phyloP scores from a whole-genome alignment of 2,888 invertebrate species.

The Epinotia brunnichana region DNA sequence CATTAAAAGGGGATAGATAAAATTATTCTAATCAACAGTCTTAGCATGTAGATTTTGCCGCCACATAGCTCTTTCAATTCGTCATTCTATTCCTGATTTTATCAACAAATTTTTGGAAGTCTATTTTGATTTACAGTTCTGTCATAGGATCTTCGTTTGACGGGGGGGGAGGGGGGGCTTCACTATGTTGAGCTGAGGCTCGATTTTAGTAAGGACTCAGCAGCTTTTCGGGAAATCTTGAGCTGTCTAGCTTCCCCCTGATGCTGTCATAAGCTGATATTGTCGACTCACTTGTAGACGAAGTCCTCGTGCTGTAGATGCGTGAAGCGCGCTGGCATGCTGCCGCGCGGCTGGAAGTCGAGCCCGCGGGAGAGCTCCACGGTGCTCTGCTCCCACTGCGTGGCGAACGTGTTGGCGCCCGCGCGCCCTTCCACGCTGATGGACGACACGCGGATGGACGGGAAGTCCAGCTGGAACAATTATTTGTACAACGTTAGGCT shows the following conservation, averaged over 20 bases:
- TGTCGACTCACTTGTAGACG: slow-evolving; percentile 78
- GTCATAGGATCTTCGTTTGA: too few species aligned
- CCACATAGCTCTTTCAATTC: too few species aligned
- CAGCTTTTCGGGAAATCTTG: neutral
- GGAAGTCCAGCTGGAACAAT: slow-evolving; percentile 83
- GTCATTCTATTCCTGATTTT: too few species aligned
- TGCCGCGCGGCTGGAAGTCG: slow-evolving; percentile 91
- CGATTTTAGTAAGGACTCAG: too few species aligned
- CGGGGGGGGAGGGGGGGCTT: too few species aligned
- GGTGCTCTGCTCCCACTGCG: slow-evolving; percentile 92
- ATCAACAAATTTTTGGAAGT: too few species aligned
- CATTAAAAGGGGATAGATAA: too few species aligned
- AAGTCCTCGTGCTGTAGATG: slow-evolving; percentile 89
- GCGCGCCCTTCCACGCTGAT: slow-evolving; percentile 81
- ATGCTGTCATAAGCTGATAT: neutral
- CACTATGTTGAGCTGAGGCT: neutral
- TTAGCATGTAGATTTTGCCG: too few species aligned
- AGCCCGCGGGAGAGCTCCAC: slow-evolving; percentile 91
- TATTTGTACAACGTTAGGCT: too few species aligned
- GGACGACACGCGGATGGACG: slow-evolving; percentile 83
- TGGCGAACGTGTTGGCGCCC: slow-evolving; percentile 84
- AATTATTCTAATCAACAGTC: too few species aligned
- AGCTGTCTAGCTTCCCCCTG: neutral
- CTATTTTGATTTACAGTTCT: too few species aligned
- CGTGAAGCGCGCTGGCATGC: slow-evolving; percentile 87